Base-by-base conservation (phyloP, 2,888 invertebrate genomes). In the Harmothoe impar region DNA sequence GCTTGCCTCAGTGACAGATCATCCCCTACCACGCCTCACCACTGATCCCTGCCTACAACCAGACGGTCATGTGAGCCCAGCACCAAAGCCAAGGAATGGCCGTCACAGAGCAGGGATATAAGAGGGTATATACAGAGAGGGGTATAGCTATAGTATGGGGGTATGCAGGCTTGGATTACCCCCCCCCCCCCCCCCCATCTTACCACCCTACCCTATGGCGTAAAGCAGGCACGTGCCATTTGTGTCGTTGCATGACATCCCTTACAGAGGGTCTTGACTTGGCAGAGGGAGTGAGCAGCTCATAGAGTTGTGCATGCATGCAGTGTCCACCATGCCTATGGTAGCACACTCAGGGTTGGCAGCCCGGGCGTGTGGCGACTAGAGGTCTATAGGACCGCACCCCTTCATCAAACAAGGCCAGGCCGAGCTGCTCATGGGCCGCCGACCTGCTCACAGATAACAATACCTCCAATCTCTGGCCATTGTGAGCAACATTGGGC, bases 201-300 rank as follows among this genome's bases (percentile, higher is more conserved):
- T 84, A 12, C 7, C 29, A 33, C 33, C 35, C 10, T 84, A 35
- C 5, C 84, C 10, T 51, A 15, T 84, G 51, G 35, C 43, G 31
- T 17, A 62, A 23, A 25, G 84, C 84, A 15, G 51, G 43, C 43
- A 84, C 84, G 84, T 84, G 84, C 84, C 84, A 29, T 33, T 51
- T 35, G 84, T 35, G 29, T 25, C 43, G 25, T 43, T 84, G 84
- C 84, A 84, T 84, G 84, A 51, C 84, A 84, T 43, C 33, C 43
- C 7, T 84, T 43, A 23, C 15, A 84, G 84, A 43, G 10, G 29
- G 84, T 51, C 51, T 84, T 43, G 35, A 35, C 51, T 84, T 43
- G 35, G 84, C 23, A 51, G 72, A 15, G 25, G 72, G 62, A 62
- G n/a, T 31, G 62, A 72, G 72, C 25, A 72, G 72, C 72, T 25